Conservation (phyloP, 1,140 invertebrate species). For the Holotrichia oblita region DNA sequence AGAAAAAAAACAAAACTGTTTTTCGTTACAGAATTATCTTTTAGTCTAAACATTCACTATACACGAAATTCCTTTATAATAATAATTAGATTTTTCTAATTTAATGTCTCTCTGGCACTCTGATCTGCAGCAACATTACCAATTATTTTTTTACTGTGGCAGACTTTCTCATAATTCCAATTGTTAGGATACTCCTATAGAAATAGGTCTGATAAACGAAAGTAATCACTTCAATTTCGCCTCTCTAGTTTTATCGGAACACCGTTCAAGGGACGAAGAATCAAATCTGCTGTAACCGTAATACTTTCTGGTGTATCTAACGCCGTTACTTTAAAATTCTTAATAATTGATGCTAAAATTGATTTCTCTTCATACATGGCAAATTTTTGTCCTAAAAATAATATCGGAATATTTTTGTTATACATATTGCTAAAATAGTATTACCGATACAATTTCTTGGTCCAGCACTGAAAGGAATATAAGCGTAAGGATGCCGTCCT, state of each 20-base stretch:
- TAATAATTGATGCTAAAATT: constrained; percentile 59
- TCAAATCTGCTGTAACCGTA: constrained; percentile 26
- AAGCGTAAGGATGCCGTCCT: constrained; percentile 31
- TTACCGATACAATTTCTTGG: constrained; percentile 40
- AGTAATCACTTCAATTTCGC: too few species aligned
- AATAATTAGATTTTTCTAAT: too few species aligned
- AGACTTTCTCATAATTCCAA: too few species aligned
- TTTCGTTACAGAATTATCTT: too few species aligned
- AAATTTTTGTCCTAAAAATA: constrained; percentile 61
- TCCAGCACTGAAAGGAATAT: constrained; percentile 38
- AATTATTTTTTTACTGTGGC: too few species aligned
- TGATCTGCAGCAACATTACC: too few species aligned
- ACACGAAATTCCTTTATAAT: too few species aligned
- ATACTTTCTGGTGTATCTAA: constrained; percentile 45
- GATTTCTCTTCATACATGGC: constrained; percentile 63
- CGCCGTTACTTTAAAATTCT: constrained; percentile 45
- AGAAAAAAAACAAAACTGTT: too few species aligned
- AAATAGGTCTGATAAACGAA: too few species aligned
- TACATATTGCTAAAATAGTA: background rate
- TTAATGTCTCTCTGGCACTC: too few species aligned
- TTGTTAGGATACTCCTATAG: too few species aligned
- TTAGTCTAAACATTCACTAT: too few species aligned
- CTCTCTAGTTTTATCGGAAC: constrained; percentile 38
- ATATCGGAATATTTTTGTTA: background rate
- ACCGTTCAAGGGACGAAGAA: constrained; percentile 37